A percentile compares a stretch with the other conserved stretches of the same genome.
These are phyloP conservation scores for Malacoraja senta DNA, from an alignment of 2,797 vertebrate genomes.

Conservation along the genomic window DNA sequence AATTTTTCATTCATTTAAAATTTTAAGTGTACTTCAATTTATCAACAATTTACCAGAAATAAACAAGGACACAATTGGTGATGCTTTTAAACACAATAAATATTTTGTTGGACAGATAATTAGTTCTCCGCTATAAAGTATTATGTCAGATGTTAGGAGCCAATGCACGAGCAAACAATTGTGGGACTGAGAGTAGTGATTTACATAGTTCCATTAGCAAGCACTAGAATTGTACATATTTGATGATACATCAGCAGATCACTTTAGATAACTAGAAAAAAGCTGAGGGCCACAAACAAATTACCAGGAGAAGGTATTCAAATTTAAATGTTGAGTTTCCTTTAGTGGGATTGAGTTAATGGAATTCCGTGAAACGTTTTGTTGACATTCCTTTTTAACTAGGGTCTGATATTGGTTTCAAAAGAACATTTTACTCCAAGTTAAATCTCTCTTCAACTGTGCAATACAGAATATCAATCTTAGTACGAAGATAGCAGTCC, in stretches of 20 bases:
- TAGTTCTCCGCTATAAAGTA: not conserved
- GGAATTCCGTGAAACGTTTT: not conserved
- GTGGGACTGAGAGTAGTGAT: not conserved
- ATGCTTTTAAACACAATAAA: not conserved
- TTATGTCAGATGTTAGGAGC: not conserved
- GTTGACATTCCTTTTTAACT: not conserved
- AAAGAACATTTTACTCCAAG: not conserved
- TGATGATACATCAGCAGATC: not conserved
- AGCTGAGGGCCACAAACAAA: not conserved
- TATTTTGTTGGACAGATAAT: not conserved
- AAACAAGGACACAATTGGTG: slow-evolving; percentile 1
- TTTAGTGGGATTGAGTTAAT: not conserved
- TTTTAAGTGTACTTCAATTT: slow-evolving; percentile 5
- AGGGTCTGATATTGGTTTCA: not conserved
- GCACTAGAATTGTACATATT: not conserved
- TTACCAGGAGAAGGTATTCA: not conserved
- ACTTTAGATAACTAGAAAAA: not conserved
- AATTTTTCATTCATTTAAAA: not conserved
- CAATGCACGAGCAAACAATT: not conserved
- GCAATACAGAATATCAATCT: not conserved
- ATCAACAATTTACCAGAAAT: not conserved
- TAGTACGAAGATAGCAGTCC: not conserved
- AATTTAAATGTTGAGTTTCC: not conserved
- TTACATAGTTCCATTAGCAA: not conserved
- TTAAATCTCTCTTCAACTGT: not conserved